Percentiles rank a stretch among this genome's conserved stretches.
Evolutionary conservation across 37 sponge, comb jelly and placozoan genomes (phyloP).

Genomic region (Halisarca cf. caerulea): DNA sequence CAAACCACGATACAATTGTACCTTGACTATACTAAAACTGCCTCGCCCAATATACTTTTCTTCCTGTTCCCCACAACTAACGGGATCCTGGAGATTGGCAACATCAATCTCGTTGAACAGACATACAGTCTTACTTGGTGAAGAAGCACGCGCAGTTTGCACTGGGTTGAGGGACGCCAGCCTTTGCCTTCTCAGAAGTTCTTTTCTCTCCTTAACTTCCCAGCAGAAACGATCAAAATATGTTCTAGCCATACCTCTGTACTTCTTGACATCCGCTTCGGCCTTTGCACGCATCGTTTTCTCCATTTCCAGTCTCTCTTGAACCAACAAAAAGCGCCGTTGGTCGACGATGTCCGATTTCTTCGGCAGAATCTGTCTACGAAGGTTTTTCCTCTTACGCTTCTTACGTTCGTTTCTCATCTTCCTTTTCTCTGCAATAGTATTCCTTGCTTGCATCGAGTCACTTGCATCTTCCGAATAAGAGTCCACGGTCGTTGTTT

Average conservation of each 20-base stretch:
- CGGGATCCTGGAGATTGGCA: no score
- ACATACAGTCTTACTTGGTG: no score
- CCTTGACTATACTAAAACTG: no score
- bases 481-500: no score
- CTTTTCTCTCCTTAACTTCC: slow-evolving; percentile 7
- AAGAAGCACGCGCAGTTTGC: no score
- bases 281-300: not conserved
- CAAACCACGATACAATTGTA: no score
- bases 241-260: slow-evolving; percentile 5
- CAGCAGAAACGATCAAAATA: slow-evolving; percentile 24
- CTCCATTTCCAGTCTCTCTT: not conserved
- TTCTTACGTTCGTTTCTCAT: not conserved
- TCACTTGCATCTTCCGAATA: not conserved
- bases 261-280: not conserved
- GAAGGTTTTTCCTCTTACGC: not conserved
- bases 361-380: not conserved
- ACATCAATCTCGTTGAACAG: no score
- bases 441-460: not conserved
- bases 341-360: not conserved
- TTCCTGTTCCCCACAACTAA: no score
- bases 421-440: slow-evolving; percentile 14
- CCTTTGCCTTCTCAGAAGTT: not conserved
- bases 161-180: not conserved
- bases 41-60: no score
- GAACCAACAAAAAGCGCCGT: not conserved